These are phyloP conservation scores for Parotocinclus haroldoi DNA, from an alignment of 2,797 vertebrate genomes.

Conservation along the genomic window DNA sequence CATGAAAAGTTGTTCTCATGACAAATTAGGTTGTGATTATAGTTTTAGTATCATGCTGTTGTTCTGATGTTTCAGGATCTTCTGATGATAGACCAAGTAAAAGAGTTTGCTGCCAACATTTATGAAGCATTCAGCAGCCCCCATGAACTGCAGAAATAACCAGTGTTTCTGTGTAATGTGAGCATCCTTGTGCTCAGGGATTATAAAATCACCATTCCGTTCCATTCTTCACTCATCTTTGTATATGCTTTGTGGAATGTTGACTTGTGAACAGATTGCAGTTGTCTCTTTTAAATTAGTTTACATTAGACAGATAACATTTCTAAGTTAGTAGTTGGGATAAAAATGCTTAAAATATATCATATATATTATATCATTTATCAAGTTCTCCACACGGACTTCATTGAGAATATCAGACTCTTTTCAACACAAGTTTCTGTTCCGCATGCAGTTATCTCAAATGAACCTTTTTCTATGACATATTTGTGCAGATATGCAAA, in stretches of 20 bases:
- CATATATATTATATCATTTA: too few relatives aligned
- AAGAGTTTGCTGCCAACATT: conserved; percentile 93
- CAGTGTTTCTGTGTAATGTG: neutral
- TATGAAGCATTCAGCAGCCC: conserved; percentile 92
- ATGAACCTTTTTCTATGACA: neutral
- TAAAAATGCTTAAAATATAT: too few relatives aligned
- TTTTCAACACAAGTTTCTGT: too few relatives aligned
- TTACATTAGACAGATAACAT: too few relatives aligned
- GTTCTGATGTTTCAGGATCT: conserved; percentile 76
- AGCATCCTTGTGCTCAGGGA: neutral
- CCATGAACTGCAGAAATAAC: conserved; percentile 78
- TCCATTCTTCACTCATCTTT: neutral
- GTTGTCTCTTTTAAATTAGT: too few relatives aligned
- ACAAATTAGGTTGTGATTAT: too few relatives aligned
- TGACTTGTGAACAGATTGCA: neutral
- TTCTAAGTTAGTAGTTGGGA: neutral
- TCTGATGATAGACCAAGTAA: conserved; percentile 91
- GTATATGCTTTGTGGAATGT: neutral
- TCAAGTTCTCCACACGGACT: too few relatives aligned
- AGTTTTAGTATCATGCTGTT: neutral
- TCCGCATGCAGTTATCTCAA: neutral
- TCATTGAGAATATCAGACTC: too few relatives aligned
- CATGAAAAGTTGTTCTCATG: too few relatives aligned
- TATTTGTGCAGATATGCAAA: too few relatives aligned
- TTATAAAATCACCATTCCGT: conserved; percentile 18